A percentile compares a stretch with the other conserved stretches of the same genome.
Evolutionary conservation across 92 coral and sea anemone species (phyloP).

Genomic region (Blastomussa wellsi): DNA sequence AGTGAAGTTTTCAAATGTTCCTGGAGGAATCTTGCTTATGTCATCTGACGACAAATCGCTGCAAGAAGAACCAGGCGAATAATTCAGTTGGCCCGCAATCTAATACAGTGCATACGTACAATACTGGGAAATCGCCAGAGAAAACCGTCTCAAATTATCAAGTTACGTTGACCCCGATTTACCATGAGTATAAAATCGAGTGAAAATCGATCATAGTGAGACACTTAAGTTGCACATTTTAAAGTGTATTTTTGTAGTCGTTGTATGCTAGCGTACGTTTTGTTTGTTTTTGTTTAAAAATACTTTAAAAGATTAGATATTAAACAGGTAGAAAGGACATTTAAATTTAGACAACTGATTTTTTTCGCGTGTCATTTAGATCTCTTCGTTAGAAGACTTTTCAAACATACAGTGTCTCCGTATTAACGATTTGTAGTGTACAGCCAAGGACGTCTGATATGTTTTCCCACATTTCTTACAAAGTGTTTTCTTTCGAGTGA

Average conservation of each 20-base stretch:
- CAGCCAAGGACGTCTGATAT: not conserved
- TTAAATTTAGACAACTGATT: not conserved
- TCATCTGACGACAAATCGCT: constrained; percentile 77
- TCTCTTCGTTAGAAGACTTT: not conserved
- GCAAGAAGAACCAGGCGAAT: constrained; percentile 1
- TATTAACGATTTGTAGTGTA: not conserved
- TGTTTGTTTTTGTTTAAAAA: too few species aligned
- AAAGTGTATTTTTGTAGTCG: not conserved
- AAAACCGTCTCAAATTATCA: not conserved
- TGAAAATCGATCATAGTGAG: not conserved
- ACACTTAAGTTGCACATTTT: not conserved
- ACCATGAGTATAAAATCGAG: not conserved
- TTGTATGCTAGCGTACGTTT: not conserved
- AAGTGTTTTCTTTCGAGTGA: not conserved
- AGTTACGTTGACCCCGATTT: not conserved
- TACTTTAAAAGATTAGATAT: not conserved
- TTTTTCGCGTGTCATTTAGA: not conserved
- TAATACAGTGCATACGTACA: not conserved
- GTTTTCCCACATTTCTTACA: not conserved
- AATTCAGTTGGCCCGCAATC: not conserved
- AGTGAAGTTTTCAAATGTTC: constrained; percentile 71
- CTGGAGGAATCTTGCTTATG: constrained; percentile 64
- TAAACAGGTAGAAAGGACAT: not conserved
- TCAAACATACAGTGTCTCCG: not conserved
- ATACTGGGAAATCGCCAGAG: constrained; percentile 6